These are phyloP conservation scores for Taphrorychus bicolor DNA, from an alignment of 2,888 invertebrate genomes.

Conservation along the genomic window DNA sequence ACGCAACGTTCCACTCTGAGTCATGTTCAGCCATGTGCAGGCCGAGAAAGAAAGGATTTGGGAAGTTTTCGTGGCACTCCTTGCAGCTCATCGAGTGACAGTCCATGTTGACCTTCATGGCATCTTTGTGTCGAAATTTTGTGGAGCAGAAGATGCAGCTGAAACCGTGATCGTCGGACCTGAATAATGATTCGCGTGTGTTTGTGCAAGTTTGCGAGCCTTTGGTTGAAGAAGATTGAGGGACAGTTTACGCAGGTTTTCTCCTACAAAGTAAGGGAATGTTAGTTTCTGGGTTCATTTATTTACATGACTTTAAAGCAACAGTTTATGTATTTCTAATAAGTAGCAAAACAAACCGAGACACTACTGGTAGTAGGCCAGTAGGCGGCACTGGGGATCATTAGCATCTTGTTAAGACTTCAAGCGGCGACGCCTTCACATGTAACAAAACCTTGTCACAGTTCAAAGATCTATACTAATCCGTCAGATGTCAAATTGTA, in stretches of 20 bases:
- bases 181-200: slow-evolving; percentile 21
- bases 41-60: slow-evolving; percentile 53
- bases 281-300: no score
- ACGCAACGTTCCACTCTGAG: slow-evolving; percentile 49
- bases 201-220: slow-evolving; percentile 31
- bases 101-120: slow-evolving; percentile 15
- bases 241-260: slow-evolving; percentile 26
- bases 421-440: no score
- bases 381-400: no score
- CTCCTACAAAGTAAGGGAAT: no score
- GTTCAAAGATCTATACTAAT: no score
- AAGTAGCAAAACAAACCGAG: no score
- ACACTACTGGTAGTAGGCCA: no score
- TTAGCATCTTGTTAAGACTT: no score
- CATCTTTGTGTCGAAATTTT: slow-evolving; percentile 8
- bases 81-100: slow-evolving; percentile 58
- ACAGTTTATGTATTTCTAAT: no score
- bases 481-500: no score
- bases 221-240: slow-evolving; percentile 17
- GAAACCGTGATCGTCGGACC: slow-evolving; percentile 7
- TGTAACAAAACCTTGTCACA: no score
- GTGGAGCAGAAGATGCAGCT: slow-evolving; percentile 25
- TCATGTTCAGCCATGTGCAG: slow-evolving; percentile 53
- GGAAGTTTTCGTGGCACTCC: slow-evolving; percentile 52
- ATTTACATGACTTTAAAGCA: no score